phyloP scores from a whole-genome alignment of 2,113 vertebrate species.

The Muscicapa adusta region DNA sequence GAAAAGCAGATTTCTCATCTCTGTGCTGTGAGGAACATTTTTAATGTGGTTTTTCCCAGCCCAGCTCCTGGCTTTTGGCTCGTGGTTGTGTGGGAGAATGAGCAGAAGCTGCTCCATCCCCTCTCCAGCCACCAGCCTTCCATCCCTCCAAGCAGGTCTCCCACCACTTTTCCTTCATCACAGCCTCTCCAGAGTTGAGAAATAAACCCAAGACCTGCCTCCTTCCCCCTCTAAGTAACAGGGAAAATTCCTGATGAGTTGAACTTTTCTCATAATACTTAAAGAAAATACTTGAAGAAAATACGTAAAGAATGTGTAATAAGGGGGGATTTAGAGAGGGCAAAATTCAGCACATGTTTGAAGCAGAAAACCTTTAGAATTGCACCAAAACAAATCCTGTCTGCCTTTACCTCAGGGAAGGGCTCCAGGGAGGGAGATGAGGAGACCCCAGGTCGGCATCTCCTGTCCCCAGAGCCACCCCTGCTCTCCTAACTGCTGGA shows the following conservation, averaged over 20 bases:
- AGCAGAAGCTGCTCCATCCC: not conserved
- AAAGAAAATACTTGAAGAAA: conserved; percentile 58
- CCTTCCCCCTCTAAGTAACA: not conserved
- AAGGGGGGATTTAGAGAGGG: conserved; percentile 8
- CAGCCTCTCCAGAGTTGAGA: not conserved
- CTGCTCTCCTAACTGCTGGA: not conserved
- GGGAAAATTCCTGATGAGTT: not conserved
- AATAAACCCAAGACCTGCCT: not conserved
- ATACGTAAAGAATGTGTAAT: conserved; percentile 56
- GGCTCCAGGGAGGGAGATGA: too few species aligned
- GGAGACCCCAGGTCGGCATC: not conserved
- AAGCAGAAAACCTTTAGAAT: not conserved
- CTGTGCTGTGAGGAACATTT: not conserved
- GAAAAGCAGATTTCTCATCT: not conserved
- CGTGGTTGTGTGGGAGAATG: fast-evolving
- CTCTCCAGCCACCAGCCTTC: not conserved
- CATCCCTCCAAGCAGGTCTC: not conserved
- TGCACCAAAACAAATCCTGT: not conserved
- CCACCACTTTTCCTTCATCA: not conserved
- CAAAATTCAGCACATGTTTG: not conserved
- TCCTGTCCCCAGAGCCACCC: not conserved
- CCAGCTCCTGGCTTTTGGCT: not conserved
- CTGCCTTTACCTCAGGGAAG: not conserved
- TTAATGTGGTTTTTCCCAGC: not conserved
- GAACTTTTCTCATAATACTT: conserved; percentile 20